These are phyloP conservation scores for Agelaius phoeniceus DNA, from an alignment of 2,113 vertebrate genomes.

Conservation along the genomic window DNA sequence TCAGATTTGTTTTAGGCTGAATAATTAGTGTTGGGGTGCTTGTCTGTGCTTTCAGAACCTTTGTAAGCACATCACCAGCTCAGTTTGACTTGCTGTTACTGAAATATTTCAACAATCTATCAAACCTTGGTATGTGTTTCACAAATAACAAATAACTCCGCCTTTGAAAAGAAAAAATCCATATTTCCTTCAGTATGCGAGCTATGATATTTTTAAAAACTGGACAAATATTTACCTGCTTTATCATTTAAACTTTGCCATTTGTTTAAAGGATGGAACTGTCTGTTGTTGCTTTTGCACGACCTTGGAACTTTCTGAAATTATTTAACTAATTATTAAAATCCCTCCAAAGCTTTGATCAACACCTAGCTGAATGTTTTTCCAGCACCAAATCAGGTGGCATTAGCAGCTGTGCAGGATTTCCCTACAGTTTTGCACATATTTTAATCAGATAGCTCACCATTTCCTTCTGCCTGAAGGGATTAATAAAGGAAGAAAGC, in stretches of 20 bases:
- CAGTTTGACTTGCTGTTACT: not conserved
- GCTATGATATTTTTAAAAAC: not conserved
- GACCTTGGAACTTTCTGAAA: not conserved
- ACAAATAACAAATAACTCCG: not conserved
- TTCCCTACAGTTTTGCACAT: not conserved
- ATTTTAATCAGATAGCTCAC: conserved; percentile 9
- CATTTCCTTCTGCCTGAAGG: not conserved
- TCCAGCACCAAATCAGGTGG: conserved; percentile 25
- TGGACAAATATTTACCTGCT: conserved; percentile 41
- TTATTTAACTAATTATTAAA: conserved; percentile 37
- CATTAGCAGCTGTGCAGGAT: not conserved
- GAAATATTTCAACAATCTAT: conserved; percentile 8
- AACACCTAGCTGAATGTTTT: not conserved
- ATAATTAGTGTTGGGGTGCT: not conserved
- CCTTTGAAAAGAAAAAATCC: not conserved
- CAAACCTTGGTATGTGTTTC: not conserved
- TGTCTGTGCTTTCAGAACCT: not conserved
- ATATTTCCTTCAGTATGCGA: not conserved
- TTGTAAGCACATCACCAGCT: not conserved
- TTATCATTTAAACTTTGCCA: conserved; percentile 32
- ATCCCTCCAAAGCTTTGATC: not conserved
- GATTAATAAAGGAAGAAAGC: conserved; percentile 10
- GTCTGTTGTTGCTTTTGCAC: not conserved
- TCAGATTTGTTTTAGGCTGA: not conserved
- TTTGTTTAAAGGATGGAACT: not conserved